Evolutionary conservation across 2,888 invertebrate species (phyloP), one percentile per base, ranked within the genome.

Genomic region (Anthophora plumipes): DNA sequence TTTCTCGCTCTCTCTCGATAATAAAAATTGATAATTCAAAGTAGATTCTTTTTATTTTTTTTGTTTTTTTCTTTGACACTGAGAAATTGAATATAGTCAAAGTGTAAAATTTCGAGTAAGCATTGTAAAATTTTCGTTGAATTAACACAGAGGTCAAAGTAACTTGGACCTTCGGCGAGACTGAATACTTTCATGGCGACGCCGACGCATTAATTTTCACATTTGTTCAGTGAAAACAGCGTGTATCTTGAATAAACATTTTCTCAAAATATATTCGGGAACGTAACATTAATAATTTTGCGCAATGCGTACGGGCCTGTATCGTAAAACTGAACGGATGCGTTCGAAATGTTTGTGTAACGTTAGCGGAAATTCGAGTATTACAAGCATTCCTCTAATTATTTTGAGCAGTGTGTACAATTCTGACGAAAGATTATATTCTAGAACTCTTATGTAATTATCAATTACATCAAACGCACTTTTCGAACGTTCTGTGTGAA

Each of bases 241-340:
- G 0, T 41, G 31, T 54, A 31, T 25, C 25, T 54, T 25, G n/a
- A 67, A 55, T 41, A 67, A 67, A 67, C 54, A 22, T 61, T 4
- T 17, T 61, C 43, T 8, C 9, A 6, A 61, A 46, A 63, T 17
- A 50, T n/a, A 63, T 48, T 12, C n/a, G 4, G 20, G 7, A 46
- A 25, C 9, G 17, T 37, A 37, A 17, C 14, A 5, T 25, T 22
- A 37, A 37, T 55, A 55, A 55, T 55, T 55, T 55, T 55, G 31
- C 31, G 37, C 20, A 20, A 6, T 55, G 37, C 37, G 31, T 17
- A 31, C 12, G 37, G n/a, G n/a, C n/a, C 6, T 55, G 31, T 31
- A 55, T 55, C 25, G 25, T 55, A 12, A 31, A 55, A 55, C 8
- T 55, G 5, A 55, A 55, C 17, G 31, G n/a, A 8, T 31, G 25